phyloP scores from a whole-genome alignment of 2,113 vertebrate genomes.

The Platichthys stellatus region DNA sequence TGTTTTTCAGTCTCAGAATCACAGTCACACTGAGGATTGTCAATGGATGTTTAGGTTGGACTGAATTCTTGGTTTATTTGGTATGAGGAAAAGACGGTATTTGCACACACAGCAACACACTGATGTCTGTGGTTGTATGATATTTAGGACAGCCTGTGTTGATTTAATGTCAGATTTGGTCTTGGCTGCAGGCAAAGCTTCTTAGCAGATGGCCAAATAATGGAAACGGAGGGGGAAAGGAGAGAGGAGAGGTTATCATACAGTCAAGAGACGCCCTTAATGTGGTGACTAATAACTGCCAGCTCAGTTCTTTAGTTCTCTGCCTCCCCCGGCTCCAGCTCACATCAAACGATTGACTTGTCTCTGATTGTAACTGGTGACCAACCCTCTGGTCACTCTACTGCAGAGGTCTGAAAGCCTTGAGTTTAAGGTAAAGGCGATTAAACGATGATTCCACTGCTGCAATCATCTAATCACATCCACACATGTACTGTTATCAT shows the following conservation, averaged over 20 bases:
- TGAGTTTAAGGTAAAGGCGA: conserved; percentile 22
- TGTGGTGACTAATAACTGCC: conserved; percentile 54
- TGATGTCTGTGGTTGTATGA: no score
- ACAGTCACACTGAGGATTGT: no score
- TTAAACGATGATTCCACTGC: background rate
- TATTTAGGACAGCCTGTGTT: no score
- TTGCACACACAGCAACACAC: no score
- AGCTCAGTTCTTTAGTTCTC: conserved; percentile 53
- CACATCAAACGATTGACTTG: conserved; percentile 41
- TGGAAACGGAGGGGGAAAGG: no score
- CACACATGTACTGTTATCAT: background rate
- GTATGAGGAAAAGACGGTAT: no score
- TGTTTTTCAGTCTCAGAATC: no score
- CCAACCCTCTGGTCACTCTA: background rate
- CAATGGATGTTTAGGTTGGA: no score
- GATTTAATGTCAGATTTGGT: no score
- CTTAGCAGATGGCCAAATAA: no score
- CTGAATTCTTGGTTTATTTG: no score
- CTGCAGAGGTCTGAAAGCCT: background rate
- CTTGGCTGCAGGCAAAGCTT: no score
- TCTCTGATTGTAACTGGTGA: conserved; percentile 2
- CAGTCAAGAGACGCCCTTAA: conserved; percentile 43
- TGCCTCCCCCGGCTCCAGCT: conserved; percentile 27
- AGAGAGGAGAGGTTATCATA: conserved; percentile 22
- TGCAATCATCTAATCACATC: conserved; percentile 23